A percentile compares a stretch with the other conserved stretches of the same genome.
Conservation (phyloP, 2,797 vertebrate genomes). For the Gorsachius magnificus region DNA sequence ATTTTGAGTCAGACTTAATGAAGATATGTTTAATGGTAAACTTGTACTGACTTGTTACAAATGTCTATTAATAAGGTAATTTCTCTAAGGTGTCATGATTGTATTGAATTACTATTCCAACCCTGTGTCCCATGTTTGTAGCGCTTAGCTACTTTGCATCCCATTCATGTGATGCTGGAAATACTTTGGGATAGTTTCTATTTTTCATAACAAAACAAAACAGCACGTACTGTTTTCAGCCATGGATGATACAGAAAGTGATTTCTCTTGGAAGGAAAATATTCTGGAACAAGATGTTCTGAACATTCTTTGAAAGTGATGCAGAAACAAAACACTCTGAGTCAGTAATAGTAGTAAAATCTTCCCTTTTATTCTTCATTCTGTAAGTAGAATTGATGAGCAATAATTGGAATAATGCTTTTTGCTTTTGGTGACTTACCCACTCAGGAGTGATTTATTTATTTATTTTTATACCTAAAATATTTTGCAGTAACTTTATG, state of each 20-base stretch:
- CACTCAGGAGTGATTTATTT: neutral
- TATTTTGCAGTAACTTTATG: neutral
- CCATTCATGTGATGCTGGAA: neutral
- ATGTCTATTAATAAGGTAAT: neutral
- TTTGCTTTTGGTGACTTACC: neutral
- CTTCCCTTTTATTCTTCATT: constrained; percentile 20
- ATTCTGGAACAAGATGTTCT: constrained; percentile 51
- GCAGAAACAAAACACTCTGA: constrained; percentile 43
- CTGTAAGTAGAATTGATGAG: constrained; percentile 11
- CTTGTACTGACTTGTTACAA: neutral
- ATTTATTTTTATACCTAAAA: neutral
- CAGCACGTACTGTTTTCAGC: neutral
- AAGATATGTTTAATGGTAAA: neutral
- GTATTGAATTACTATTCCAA: neutral
- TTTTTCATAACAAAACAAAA: neutral
- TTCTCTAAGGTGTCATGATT: neutral
- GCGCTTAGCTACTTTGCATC: neutral
- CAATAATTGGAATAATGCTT: neutral
- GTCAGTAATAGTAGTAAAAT: constrained; percentile 29
- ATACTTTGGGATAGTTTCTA: neutral
- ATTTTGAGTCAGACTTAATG: neutral
- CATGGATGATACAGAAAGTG: constrained; percentile 15
- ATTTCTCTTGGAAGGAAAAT: constrained; percentile 19
- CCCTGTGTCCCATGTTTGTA: neutral
- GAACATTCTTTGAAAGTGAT: constrained; percentile 47